phyloP scores from a whole-genome alignment of 1,140 invertebrate genomes.

The Sarcophaga bullata region DNA sequence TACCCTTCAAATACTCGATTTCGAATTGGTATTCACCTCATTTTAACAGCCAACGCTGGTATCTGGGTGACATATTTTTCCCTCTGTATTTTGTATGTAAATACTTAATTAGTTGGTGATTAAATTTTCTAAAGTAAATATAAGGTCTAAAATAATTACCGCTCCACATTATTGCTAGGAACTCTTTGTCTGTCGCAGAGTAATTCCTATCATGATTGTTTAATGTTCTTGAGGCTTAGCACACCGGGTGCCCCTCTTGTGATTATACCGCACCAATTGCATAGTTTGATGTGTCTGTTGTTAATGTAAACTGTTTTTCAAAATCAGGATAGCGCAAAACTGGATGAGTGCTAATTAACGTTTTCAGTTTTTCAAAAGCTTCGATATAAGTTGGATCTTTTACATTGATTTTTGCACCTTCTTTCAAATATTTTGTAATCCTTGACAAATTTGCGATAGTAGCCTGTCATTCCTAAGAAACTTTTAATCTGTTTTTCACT shows the following conservation, averaged over 20 bases:
- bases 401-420: constrained; percentile 3
- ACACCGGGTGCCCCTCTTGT: too few relatives aligned
- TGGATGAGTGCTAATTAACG: background rate
- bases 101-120: constrained; percentile 65
- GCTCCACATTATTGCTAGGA: constrained; percentile 64
- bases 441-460: constrained; percentile 49
- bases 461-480: constrained; percentile 52
- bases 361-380: background rate
- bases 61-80: constrained; percentile 63
- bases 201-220: constrained; percentile 65
- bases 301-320: constrained; percentile 45
- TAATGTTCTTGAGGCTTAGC: too few relatives aligned
- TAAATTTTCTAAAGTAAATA: constrained; percentile 61
- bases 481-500: constrained; percentile 48
- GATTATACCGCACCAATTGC: constrained; percentile 56
- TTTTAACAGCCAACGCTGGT: constrained; percentile 66
- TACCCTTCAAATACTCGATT: constrained; percentile 64
- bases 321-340: constrained; percentile 4
- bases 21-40: constrained; percentile 66
- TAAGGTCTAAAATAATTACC: constrained; percentile 67
- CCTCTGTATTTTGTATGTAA: constrained; percentile 59
- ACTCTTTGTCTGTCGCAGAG: constrained; percentile 64
- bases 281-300: constrained; percentile 45
- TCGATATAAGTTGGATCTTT: constrained; percentile 29
- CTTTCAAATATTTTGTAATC: background rate